phyloP scores from a whole-genome alignment of 37 sponge, comb jelly and placozoan genomes.

The Theonella swinhoei region DNA sequence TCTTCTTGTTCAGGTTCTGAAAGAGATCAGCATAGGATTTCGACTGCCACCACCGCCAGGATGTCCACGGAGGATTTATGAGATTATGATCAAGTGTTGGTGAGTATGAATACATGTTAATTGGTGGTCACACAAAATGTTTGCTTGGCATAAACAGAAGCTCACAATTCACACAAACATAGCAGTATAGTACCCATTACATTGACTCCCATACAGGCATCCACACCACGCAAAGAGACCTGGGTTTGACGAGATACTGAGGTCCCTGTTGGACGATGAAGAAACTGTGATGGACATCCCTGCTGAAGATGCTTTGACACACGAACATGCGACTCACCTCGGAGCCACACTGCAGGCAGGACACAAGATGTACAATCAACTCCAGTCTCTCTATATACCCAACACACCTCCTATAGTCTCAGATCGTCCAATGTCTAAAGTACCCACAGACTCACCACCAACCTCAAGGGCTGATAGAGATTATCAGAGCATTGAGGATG shows the following conservation, averaged over 20 bases:
- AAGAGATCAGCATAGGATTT: background rate
- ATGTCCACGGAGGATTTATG: background rate
- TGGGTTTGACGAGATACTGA: background rate
- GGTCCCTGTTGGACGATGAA: background rate
- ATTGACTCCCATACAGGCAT: no score
- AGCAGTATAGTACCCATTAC: background rate
- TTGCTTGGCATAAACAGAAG: no score
- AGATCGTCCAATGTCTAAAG: background rate
- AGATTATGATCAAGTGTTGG: conserved; percentile 8
- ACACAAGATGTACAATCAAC: conserved; percentile 8
- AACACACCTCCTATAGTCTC: background rate
- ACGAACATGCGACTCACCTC: background rate
- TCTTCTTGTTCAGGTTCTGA: background rate
- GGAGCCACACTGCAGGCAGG: conserved; percentile 1
- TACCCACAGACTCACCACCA: background rate
- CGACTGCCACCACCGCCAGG: background rate
- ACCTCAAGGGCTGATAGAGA: background rate
- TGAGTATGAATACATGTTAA: no score
- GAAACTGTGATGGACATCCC: background rate
- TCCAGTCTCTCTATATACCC: background rate
- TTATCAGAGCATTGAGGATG: background rate
- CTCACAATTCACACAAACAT: no score
- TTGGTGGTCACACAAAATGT: no score
- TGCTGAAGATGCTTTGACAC: background rate
- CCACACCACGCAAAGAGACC: background rate